A percentile compares a stretch with the other conserved stretches of the same genome.
Conservation (phyloP, 1,140 invertebrate genomes). For the Bombus confusus region DNA sequence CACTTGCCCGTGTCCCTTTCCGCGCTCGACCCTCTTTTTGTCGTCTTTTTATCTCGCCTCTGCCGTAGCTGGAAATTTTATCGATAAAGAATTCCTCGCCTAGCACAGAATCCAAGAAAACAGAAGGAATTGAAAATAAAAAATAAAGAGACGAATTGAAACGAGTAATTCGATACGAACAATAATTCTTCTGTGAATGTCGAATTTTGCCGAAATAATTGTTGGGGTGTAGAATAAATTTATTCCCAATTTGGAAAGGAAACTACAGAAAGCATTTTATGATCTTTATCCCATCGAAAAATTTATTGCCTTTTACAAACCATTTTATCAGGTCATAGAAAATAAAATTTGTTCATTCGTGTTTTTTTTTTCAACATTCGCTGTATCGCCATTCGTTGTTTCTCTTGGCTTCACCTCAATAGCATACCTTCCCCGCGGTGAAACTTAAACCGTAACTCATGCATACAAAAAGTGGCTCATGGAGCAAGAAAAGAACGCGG, state of each 20-base stretch:
- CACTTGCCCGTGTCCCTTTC: not conserved
- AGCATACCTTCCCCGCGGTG: not conserved
- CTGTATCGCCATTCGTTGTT: not conserved
- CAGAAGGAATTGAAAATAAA: not conserved
- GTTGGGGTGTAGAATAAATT: not conserved
- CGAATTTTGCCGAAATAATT: no score
- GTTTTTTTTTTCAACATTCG: constrained; percentile 1
- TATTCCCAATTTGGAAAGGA: not conserved
- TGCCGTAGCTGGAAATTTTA: not conserved
- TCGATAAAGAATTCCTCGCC: not conserved
- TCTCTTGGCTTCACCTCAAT: constrained; percentile 15
- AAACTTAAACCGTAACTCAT: constrained; percentile 43
- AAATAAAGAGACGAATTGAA: not conserved
- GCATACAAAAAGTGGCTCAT: constrained; percentile 19
- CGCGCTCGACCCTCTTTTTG: not conserved
- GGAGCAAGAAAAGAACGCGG: not conserved
- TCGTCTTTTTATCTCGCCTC: not conserved
- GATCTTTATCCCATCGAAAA: no score
- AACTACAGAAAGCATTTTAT: no score
- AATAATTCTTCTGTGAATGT: not conserved
- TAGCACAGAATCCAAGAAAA: not conserved
- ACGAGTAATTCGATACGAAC: not conserved
- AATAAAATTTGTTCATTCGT: not conserved
- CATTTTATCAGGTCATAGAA: not conserved
- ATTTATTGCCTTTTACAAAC: not conserved